phyloP scores from a whole-genome alignment of 2,888 invertebrate species.

The Atherix ibis region DNA sequence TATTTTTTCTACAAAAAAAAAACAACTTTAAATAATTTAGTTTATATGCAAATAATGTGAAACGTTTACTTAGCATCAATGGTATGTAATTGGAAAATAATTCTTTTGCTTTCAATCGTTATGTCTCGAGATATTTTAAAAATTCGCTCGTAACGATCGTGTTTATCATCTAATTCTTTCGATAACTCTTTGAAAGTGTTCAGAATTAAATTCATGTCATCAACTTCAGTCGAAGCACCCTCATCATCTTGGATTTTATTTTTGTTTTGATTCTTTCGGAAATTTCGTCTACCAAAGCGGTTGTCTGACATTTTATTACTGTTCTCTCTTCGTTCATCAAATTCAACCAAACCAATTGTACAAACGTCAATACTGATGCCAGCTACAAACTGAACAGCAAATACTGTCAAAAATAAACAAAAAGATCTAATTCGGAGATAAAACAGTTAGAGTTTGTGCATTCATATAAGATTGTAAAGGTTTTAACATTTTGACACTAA shows the following conservation, averaged over 20 bases:
- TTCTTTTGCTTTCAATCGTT: slow-evolving; percentile 79
- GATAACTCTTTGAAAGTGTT: slow-evolving; percentile 44
- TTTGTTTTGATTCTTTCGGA: slow-evolving; percentile 7
- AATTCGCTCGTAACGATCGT: slow-evolving; percentile 70
- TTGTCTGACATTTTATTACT: slow-evolving; percentile 6
- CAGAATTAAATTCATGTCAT: slow-evolving; percentile 22
- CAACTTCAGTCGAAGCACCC: slow-evolving; percentile 11
- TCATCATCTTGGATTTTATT: slow-evolving; percentile 5
- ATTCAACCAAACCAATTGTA: not conserved
- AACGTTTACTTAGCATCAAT: slow-evolving; percentile 29
- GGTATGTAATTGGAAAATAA: slow-evolving; percentile 74
- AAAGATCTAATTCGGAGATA: no score
- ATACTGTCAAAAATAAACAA: no score
- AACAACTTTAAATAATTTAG: no score
- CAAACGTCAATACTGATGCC: no score
- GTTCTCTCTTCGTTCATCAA: not conserved
- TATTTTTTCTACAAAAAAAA: slow-evolving; percentile 34
- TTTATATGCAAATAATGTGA: not conserved
- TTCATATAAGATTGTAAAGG: no score
- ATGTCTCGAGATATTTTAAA: slow-evolving; percentile 69
- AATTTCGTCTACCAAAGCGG: not conserved
- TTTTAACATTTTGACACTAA: no score
- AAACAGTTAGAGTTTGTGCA: no score
- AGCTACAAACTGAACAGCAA: no score
- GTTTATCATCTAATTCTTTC: slow-evolving; percentile 51